Evolutionary conservation across 2,113 vertebrate genomes (phyloP), one percentile per base, ranked within the genome.

Genomic region (Scytalopus superciliaris): DNA sequence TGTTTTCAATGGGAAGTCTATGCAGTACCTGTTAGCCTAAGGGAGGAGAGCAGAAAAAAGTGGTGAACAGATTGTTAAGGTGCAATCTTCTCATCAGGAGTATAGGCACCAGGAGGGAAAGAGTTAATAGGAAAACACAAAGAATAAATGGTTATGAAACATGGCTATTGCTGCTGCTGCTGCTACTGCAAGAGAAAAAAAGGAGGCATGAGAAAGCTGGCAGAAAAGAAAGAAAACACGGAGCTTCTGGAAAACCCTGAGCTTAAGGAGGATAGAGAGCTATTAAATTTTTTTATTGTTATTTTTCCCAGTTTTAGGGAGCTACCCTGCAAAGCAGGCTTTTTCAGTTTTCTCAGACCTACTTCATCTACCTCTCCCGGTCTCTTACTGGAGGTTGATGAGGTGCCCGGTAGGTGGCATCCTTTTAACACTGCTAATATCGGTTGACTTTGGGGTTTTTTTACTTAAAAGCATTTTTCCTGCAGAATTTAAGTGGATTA

Each of bases 381-480:
- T 28, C 60, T 52, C 53, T 92, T 67, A 39, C 44, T 10, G 23
- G 90, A 75, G 89, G 63, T 42, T 60, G 92, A 62, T 63, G 86
- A 74, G 45, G 44, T 85, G 95, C 95, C 98, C 98, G 82, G 97
- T 89, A 98, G 98, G 96, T 98, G 98, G 98, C 97, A 97, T 86
- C 95, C 93, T 95, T 87, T 96, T 96, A 97, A 98, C 97, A 94
- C 88, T 96, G 96, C 66, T 96, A 49, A 39, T 69, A 16, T 30
- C 31, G 9, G 19, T 24, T 44, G 42, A 25, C 28, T 44, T 24
- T 14, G 21, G 40, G 35, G 9, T 2, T 47, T n/a, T 53, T 69
- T 23, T n/a, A 33, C 35, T 77, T 80, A 42, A 66, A 66, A 52
- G 6, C 19, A 14, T 75, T 87, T 80, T 94, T 69, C 14, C 35